These are phyloP conservation scores for Tricholauxania praeusta DNA, from an alignment of 2,888 invertebrate genomes.

Conservation along the genomic window DNA sequence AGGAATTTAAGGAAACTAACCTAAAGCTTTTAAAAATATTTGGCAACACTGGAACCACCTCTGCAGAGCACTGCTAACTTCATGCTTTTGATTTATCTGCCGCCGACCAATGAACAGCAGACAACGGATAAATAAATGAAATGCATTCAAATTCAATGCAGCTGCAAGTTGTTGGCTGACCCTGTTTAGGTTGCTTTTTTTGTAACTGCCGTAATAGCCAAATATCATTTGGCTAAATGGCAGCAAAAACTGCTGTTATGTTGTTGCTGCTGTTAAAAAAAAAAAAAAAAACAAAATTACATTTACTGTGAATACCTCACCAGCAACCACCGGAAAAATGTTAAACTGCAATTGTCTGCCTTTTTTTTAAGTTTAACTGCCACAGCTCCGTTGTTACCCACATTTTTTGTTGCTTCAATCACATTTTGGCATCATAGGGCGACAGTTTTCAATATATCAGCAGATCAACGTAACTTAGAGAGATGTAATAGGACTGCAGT, in stretches of 20 bases:
- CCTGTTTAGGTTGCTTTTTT: conserved; percentile 26
- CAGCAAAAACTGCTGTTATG: conserved; percentile 23
- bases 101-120: conserved; percentile 37
- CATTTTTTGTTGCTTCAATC: too few species aligned
- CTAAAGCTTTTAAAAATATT: too few species aligned
- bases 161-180: conserved; percentile 34
- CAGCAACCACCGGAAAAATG: conserved; percentile 22
- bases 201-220: conserved; percentile 20
- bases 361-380: too few species aligned
- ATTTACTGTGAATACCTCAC: conserved; percentile 22
- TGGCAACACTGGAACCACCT: not conserved
- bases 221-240: conserved; percentile 31
- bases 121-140: conserved; percentile 27
- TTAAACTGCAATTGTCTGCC: not conserved
- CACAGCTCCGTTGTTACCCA: too few species aligned
- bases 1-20: too few species aligned
- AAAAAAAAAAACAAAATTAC: not conserved
- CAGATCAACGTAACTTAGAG: too few species aligned
- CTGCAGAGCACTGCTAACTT: conserved; percentile 17
- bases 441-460: too few species aligned
- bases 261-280: not conserved
- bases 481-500: too few species aligned
- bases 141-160: conserved; percentile 19
- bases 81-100: conserved; percentile 60
- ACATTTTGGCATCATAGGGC: too few species aligned